Evolutionary conservation across 1,140 invertebrate species (phyloP).

Genomic region (Dysdera silvatica): DNA sequence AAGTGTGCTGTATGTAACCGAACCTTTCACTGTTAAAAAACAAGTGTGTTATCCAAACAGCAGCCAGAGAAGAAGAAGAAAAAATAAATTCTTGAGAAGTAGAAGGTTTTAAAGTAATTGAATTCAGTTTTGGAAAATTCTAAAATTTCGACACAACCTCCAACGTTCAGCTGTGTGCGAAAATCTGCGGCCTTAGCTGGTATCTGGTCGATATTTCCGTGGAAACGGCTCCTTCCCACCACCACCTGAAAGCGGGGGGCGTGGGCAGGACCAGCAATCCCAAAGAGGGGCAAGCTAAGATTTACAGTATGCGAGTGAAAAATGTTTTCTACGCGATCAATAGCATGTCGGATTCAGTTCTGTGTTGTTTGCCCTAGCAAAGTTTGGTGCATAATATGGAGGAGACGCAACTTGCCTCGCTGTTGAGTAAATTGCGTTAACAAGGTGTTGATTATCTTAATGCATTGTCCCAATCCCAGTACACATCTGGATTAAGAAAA

Average conservation of each 20-base stretch:
- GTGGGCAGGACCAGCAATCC: no score
- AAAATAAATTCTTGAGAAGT: background rate
- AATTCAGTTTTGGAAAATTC: conserved; percentile 8
- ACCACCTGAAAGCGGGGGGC: no score
- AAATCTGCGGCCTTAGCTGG: conserved; percentile 25
- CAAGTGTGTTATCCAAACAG: no score
- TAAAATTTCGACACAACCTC: conserved; percentile 24
- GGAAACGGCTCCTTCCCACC: conserved; percentile 26
- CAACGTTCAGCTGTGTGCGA: conserved; percentile 18
- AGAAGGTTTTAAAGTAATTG: background rate
- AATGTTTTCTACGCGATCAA: conserved; percentile 24
- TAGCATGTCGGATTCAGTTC: conserved; percentile 21
- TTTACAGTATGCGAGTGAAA: conserved; percentile 26
- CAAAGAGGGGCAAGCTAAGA: conserved; percentile 12
- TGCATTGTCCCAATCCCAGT: no score
- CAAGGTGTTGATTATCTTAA: no score
- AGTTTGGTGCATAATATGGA: no score
- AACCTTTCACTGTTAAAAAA: no score
- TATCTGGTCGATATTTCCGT: conserved; percentile 24
- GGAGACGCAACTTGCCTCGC: conserved; percentile 9
- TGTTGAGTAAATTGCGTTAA: no score
- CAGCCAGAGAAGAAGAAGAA: no score
- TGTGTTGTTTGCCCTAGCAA: conserved; percentile 19
- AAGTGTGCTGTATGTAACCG: no score
- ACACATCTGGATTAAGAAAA: no score